phyloP scores from a whole-genome alignment of 2,113 vertebrate genomes.

The Perccottus glenii region DNA sequence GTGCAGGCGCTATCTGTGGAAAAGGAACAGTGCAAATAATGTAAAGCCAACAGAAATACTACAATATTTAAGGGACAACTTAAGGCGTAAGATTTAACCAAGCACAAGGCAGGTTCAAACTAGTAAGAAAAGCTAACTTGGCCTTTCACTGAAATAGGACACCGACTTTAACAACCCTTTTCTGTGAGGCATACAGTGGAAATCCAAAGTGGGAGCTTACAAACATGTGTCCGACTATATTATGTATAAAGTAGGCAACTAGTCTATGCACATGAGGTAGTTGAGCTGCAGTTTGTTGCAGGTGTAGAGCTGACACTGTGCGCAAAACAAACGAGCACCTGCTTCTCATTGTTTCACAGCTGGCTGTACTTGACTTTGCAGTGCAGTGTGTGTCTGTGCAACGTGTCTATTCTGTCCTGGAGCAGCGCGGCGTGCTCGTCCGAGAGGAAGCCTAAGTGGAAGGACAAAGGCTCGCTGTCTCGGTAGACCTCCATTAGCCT shows the following conservation, averaged over 20 bases:
- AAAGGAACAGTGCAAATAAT: conserved; percentile 61
- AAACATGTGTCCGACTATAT: conserved; percentile 44
- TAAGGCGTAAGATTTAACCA: conserved; percentile 68
- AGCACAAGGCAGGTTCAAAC: conserved; percentile 55
- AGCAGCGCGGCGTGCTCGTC: conserved; percentile 87
- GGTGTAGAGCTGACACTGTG: conserved; percentile 41
- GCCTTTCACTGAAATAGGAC: conserved; percentile 44
- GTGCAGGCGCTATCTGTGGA: conserved; percentile 55
- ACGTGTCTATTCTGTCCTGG: conserved; percentile 86
- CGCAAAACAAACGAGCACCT: conserved; percentile 27
- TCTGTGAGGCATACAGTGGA: conserved; percentile 48
- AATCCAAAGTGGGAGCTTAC: conserved; percentile 44
- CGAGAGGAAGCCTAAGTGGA: conserved; percentile 85
- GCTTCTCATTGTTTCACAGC: conserved; percentile 36
- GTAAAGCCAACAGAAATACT: conserved; percentile 44
- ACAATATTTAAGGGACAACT: conserved; percentile 48
- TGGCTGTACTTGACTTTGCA: conserved; percentile 83
- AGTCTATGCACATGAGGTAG: conserved; percentile 79
- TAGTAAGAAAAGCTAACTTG: conserved; percentile 22
- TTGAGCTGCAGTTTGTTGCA: conserved; percentile 60
- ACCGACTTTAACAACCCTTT: conserved; percentile 29
- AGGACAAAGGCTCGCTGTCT: conserved; percentile 86
- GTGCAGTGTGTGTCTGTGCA: conserved; percentile 85
- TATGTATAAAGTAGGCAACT: conserved; percentile 65
- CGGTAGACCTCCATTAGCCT: conserved; percentile 84